These are phyloP conservation scores for Falco peregrinus DNA, from an alignment of 2,797 vertebrate species.

Conservation along the genomic window DNA sequence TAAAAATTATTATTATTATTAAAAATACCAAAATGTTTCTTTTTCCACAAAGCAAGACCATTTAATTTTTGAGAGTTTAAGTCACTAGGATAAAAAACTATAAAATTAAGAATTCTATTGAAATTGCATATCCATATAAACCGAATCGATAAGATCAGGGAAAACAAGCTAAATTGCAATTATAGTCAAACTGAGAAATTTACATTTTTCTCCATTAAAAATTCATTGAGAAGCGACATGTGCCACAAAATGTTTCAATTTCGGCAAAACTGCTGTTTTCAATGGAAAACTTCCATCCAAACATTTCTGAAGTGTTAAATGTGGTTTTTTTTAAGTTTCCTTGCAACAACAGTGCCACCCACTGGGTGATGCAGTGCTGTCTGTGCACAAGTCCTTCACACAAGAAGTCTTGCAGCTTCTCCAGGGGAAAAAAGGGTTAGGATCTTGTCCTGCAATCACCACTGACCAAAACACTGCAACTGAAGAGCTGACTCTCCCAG, in stretches of 20 bases:
- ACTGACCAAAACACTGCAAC: not conserved
- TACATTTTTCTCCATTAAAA: not conserved
- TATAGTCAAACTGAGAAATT: conserved; percentile 7
- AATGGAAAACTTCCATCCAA: conserved; percentile 52
- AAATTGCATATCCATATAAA: not conserved
- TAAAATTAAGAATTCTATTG: not conserved
- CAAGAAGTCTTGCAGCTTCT: not conserved
- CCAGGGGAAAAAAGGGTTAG: accelerated
- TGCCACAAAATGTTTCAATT: conserved; percentile 41
- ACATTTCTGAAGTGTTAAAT: not conserved
- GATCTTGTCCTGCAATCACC: not conserved
- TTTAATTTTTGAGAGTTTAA: not conserved
- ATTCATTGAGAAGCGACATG: not conserved
- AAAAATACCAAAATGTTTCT: not conserved
- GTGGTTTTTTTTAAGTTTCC: not conserved
- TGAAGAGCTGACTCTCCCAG: not conserved
- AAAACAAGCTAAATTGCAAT: not conserved
- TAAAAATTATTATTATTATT: not conserved
- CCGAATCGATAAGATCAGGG: not conserved
- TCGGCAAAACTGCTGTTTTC: conserved; percentile 5
- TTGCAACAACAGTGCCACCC: conserved; percentile 57
- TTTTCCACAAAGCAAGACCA: not conserved
- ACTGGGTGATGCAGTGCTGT: not conserved
- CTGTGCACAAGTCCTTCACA: not conserved
- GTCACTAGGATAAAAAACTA: not conserved